Evolutionary conservation across 2,888 invertebrate genomes (phyloP).

Genomic region (Lithodes maja): DNA sequence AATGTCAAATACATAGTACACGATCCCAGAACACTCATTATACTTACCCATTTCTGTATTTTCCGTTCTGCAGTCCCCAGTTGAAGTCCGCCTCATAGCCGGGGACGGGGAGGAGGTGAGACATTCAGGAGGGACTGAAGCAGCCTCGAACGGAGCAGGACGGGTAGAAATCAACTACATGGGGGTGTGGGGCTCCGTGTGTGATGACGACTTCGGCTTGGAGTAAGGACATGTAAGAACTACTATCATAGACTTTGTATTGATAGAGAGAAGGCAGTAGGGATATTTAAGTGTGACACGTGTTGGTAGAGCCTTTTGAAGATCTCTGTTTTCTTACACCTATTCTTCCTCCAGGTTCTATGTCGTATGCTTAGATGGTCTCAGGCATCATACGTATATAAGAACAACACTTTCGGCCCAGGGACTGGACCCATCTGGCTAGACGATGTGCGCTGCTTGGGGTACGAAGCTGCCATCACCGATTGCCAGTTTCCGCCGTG

Average conservation of each 20-base stretch:
- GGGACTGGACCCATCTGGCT: conserved; percentile 83
- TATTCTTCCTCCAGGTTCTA: conserved; percentile 73
- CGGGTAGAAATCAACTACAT: conserved; percentile 82
- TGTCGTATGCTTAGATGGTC: conserved; percentile 75
- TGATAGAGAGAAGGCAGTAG: no score
- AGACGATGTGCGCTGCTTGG: conserved; percentile 82
- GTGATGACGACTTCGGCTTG: conserved; percentile 84
- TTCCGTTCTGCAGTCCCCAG: conserved; percentile 75
- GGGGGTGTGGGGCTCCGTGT: conserved; percentile 85
- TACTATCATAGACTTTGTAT: no score
- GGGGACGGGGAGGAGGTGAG: background rate
- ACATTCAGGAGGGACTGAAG: no score
- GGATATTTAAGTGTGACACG: no score
- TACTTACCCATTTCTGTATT: no score
- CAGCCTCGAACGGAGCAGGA: conserved; percentile 78
- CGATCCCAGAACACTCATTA: no score
- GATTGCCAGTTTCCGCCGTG: conserved; percentile 80
- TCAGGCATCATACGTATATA: conserved; percentile 73
- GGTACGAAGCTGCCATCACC: conserved; percentile 80
- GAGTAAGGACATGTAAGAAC: conserved; percentile 79
- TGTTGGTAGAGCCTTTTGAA: no score
- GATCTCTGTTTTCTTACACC: background rate
- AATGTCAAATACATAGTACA: no score
- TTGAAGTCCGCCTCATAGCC: conserved; percentile 79
- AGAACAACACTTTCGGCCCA: conserved; percentile 73